These are phyloP conservation scores for Blennius ocellaris DNA, from an alignment of 2,113 vertebrate species.

Conservation along the genomic window DNA sequence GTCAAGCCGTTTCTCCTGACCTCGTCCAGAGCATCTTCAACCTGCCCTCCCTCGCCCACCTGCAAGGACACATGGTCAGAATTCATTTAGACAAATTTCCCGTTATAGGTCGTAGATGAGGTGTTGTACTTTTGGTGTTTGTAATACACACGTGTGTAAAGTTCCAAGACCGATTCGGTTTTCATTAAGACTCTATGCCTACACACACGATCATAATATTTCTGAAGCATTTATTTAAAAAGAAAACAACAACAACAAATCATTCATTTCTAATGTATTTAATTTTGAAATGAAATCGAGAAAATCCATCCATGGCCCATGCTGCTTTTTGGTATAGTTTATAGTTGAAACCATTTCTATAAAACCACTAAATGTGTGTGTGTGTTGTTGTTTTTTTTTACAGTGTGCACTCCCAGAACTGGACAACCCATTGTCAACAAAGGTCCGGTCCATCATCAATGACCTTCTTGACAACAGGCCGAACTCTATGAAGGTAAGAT, in stretches of 20 bases:
- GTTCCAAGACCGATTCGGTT: too few species aligned
- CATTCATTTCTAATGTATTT: too few species aligned
- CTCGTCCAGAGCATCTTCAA: constrained; percentile 92
- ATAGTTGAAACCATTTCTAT: too few species aligned
- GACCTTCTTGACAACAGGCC: constrained; percentile 85
- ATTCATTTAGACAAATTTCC: background rate
- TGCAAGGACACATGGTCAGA: constrained; percentile 87
- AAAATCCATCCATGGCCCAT: too few species aligned
- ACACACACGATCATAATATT: too few species aligned
- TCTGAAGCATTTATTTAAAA: too few species aligned
- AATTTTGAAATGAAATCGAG: too few species aligned
- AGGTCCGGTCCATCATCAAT: constrained; percentile 84
- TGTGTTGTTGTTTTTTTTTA: constrained; percentile 28
- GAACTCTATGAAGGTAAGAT: constrained; percentile 92
- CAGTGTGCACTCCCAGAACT: constrained; percentile 88
- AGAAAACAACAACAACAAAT: too few species aligned
- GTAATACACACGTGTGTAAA: too few species aligned
- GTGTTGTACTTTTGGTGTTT: background rate
- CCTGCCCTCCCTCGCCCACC: constrained; percentile 89
- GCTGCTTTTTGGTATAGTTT: too few species aligned
- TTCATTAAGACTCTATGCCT: too few species aligned
- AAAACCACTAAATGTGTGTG: too few species aligned
- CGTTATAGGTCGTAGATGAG: background rate
- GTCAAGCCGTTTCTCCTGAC: constrained; percentile 87
- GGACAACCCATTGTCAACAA: constrained; percentile 88